Evolutionary conservation across 2,888 invertebrate species (phyloP).

Genomic region (Sesia apiformis): DNA sequence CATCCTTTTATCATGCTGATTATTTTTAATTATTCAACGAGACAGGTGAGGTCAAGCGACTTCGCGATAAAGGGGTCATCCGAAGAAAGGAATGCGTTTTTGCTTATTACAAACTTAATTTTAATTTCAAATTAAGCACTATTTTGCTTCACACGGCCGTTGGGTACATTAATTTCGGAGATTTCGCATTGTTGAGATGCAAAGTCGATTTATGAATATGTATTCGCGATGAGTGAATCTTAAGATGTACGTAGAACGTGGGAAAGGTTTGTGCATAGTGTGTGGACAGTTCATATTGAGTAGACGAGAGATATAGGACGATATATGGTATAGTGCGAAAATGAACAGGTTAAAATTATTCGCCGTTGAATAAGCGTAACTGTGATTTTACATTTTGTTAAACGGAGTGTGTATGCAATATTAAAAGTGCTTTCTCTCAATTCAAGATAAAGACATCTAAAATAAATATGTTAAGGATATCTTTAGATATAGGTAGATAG

Average conservation of each 20-base stretch:
- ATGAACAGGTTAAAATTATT: too few species aligned
- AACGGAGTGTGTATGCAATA: too few species aligned
- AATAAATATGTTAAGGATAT: too few species aligned
- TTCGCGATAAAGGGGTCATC: conserved; percentile 41
- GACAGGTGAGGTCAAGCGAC: conserved; percentile 59
- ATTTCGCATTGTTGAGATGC: background rate
- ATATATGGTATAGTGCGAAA: too few species aligned
- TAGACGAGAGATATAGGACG: too few species aligned
- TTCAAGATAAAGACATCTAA: too few species aligned
- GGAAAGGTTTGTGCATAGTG: too few species aligned
- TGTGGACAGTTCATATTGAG: too few species aligned
- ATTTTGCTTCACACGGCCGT: conserved; percentile 32
- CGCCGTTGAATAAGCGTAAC: too few species aligned
- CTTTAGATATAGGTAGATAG: too few species aligned
- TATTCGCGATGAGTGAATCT: background rate
- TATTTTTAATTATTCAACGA: conserved; percentile 30
- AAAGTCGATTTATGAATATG: background rate
- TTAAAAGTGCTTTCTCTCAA: too few species aligned
- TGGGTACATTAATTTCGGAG: background rate
- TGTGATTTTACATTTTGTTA: too few species aligned
- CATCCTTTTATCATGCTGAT: conserved; percentile 20
- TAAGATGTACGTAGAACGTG: background rate
- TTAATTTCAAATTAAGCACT: conserved; percentile 36
- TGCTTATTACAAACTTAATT: conserved; percentile 22
- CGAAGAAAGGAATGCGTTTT: conserved; percentile 12